Evolutionary conservation across 1,140 invertebrate species (phyloP), one percentile per base, ranked within the genome.

Genomic region (Lepidurus couesii): DNA sequence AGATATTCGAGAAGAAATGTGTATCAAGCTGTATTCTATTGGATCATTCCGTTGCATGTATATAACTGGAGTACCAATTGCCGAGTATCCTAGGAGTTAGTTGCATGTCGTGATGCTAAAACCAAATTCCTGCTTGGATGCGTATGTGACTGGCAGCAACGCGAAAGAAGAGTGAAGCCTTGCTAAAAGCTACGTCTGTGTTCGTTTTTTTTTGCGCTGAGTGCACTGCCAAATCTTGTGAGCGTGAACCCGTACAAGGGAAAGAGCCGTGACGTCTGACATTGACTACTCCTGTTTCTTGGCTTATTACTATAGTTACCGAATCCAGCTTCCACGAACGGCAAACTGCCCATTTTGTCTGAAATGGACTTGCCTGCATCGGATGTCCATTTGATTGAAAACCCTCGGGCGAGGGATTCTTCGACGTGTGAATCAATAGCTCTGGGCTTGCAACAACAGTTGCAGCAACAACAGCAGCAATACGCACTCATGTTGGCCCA

Each of bases 391-490:
- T 65, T 65, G 53, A 65, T 65, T 21, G 53, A 65, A 16, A 65
- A 65, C 53, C 53, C 53, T 7, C 53, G 53, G 8, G 53, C 53
- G 13, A 9, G 53, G 21, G 53, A 65, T 16, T 65, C 53, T 16
- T n/a, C 9, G 9, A 21, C 13, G 53, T 65, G 76, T 44, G 76
- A 77, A 45, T 21, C 65, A 34, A n/a, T 53, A 44, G 76, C 76
- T 5, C 44, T 53, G 7, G 44, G 75, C 9, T 45, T 80, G 44
- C 75, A 77, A 76, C 75, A 80, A 21, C 76, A 78, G 44, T 73
- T 80, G 13, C 79, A 80, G n/a, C 44, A 80, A 10, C 79, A 80
- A 74, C 79, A 80, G 16, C 75, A 80, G 45, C 75, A 80, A 45
- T 80, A 80, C 76, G 73, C 79, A 42, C 77, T 80, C 47, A 76